phyloP scores from a whole-genome alignment of 2,113 vertebrate species.

The Tapirus terrestris region DNA sequence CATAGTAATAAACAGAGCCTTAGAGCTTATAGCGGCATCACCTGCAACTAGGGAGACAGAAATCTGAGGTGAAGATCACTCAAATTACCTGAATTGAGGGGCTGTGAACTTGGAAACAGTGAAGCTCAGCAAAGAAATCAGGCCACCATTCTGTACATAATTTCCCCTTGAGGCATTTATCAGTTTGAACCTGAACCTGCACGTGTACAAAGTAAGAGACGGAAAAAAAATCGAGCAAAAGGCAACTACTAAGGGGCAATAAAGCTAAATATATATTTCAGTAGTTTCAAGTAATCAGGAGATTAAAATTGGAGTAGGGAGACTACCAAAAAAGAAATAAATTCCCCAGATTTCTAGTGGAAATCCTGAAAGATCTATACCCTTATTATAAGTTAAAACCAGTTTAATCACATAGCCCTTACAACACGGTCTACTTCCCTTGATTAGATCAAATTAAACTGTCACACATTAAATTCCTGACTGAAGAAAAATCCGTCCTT shows the following conservation, averaged over 20 bases:
- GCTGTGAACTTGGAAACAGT: neutral
- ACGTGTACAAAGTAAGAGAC: neutral
- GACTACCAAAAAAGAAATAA: neutral
- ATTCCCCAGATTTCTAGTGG: neutral
- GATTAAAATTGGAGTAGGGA: neutral
- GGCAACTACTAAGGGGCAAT: neutral
- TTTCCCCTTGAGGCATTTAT: neutral
- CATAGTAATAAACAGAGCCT: neutral
- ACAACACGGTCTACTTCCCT: neutral
- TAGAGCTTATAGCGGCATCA: neutral
- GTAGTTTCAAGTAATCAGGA: neutral
- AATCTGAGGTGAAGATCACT: neutral
- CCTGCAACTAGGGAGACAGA: neutral
- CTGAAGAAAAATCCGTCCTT: neutral
- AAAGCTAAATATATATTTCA: neutral
- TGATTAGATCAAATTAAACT: neutral
- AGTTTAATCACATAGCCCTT: neutral
- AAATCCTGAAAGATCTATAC: neutral
- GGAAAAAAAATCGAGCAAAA: neutral
- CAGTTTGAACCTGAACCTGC: neutral
- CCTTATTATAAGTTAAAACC: neutral
- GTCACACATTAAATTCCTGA: neutral
- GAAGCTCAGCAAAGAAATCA: neutral
- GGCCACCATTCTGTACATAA: neutral
- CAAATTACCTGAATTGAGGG: neutral